Conservation (phyloP, 2,888 invertebrate species). For the Sycophila texana region DNA sequence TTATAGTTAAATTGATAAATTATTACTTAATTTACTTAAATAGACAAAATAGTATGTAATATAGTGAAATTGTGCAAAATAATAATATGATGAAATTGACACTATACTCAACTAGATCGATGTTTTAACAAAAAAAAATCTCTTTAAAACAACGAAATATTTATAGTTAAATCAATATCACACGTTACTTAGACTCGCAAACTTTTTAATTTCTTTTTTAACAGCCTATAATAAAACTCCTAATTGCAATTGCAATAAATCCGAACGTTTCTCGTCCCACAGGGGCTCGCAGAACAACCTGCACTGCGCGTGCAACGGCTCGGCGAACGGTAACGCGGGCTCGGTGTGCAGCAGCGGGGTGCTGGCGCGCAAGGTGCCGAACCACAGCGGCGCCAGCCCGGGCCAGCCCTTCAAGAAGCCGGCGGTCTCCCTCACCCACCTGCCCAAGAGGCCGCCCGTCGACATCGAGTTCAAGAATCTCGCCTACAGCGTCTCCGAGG, state of each 20-base stretch:
- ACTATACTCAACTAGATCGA: no score
- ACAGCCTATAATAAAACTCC: no score
- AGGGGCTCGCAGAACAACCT: slow-evolving; percentile 85
- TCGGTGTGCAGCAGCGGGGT: slow-evolving; percentile 73
- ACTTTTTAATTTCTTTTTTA: no score
- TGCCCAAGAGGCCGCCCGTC: slow-evolving; percentile 91
- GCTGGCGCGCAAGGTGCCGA: slow-evolving; percentile 84
- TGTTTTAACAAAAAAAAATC: no score
- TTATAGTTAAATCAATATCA: no score
- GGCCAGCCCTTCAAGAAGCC: slow-evolving; percentile 82
- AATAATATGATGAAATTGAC: no score
- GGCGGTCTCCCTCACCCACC: slow-evolving; percentile 85
- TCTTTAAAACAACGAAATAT: no score
- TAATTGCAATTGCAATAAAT: neutral
- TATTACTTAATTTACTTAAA: no score
- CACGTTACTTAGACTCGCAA: no score
- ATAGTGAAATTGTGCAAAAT: no score
- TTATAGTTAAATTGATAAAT: no score
- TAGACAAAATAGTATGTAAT: no score
- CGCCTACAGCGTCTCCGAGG: slow-evolving; percentile 92
- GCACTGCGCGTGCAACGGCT: slow-evolving; percentile 80
- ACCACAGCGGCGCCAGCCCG: slow-evolving; percentile 80
- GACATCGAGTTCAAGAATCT: slow-evolving; percentile 93
- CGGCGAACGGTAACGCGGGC: slow-evolving; percentile 70
- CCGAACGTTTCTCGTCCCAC: slow-evolving; percentile 69